These are phyloP conservation scores for Andrena haemorrhoa DNA, from an alignment of 2,888 invertebrate genomes.

Conservation along the genomic window DNA sequence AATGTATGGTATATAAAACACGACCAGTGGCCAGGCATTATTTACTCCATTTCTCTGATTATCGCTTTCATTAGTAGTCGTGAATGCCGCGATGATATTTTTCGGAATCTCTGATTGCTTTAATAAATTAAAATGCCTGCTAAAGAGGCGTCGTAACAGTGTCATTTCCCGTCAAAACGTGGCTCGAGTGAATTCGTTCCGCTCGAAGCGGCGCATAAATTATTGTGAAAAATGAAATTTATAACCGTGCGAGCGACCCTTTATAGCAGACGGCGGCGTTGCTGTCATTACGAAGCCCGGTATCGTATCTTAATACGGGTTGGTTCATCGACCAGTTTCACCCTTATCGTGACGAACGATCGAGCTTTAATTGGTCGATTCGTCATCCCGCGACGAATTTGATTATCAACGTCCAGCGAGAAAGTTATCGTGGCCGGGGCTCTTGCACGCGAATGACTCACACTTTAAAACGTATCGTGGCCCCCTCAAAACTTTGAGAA, in stretches of 20 bases:
- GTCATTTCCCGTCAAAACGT: conserved; percentile 13
- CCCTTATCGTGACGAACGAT: conserved; percentile 82
- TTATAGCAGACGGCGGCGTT: conserved; percentile 32
- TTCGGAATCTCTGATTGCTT: neutral
- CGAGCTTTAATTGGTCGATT: conserved; percentile 84
- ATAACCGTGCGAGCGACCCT: conserved; percentile 45
- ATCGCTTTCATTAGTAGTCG: neutral
- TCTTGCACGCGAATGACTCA: conserved; percentile 83
- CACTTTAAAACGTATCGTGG: conserved; percentile 78
- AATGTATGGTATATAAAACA: neutral
- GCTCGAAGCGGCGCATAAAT: conserved; percentile 39
- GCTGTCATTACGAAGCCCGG: conserved; percentile 58
- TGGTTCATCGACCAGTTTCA: conserved; percentile 77
- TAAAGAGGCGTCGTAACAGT: conserved; percentile 23
- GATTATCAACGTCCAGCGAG: conserved; percentile 82
- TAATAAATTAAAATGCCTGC: conserved; percentile 29
- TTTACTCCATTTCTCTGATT: neutral
- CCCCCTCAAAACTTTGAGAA: conserved; percentile 58
- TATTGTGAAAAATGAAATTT: conserved; percentile 59
- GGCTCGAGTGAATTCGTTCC: conserved; percentile 45
- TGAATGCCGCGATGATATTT: neutral
- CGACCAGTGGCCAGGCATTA: neutral
- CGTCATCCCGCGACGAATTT: conserved; percentile 84
- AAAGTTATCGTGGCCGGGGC: conserved; percentile 78
- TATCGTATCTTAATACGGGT: conserved; percentile 71